Base-by-base conservation (phyloP, 2,797 vertebrate species). In the Melanitta fusca region DNA sequence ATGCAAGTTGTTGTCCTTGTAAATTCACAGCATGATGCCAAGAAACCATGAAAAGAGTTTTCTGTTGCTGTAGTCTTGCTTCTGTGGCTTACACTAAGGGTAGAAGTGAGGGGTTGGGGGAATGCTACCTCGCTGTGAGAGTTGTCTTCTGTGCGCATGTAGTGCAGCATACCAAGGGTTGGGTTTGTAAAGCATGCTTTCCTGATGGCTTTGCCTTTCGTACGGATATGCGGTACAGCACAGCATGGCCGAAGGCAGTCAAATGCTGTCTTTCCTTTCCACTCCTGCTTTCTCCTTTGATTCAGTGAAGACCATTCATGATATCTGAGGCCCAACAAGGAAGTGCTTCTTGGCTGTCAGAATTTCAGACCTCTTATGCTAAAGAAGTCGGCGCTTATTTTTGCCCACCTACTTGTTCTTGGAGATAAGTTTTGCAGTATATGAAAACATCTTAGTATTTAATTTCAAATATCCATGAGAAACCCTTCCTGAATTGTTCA, bases 41-140 rank as follows among this genome's bases (percentile, higher is more conserved):
- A 80, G 58, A 61, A 47, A 49, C 5, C 3, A 3, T 32, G 19
- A 38, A 16, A 38, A 16, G 20, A 47, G 4, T 47, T 10, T 53
- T 65, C 21, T 11, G 24, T 85, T 80, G 13, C 41, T 78, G 43
- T 45, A 45, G 43, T 11, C 49, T 82, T 80, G 13, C 34, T 74
- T 86, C 49, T 3, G 21, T 65, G 5, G 22, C 62, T 4, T 15
- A 69, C 39, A 83, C 43, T 56, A 58, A 80, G 25, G 8, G 9
- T 41, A n/a, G 49, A 60, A 60, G 13, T 7, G 20, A 2, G 13
- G 2, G 8, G 3, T 32, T 3, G 5, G 1, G 4, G 3, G 2
- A 70, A 28, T 41, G 19, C 11, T 73, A 0, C 19, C 4, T 53
- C 88, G 10, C 13, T 69, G 0, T 45, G 19, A 8, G 53, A 68